Evolutionary conservation across 2,888 invertebrate genomes (phyloP), one percentile per base, ranked within the genome.

Genomic region (Lycocerus yunnanus): DNA sequence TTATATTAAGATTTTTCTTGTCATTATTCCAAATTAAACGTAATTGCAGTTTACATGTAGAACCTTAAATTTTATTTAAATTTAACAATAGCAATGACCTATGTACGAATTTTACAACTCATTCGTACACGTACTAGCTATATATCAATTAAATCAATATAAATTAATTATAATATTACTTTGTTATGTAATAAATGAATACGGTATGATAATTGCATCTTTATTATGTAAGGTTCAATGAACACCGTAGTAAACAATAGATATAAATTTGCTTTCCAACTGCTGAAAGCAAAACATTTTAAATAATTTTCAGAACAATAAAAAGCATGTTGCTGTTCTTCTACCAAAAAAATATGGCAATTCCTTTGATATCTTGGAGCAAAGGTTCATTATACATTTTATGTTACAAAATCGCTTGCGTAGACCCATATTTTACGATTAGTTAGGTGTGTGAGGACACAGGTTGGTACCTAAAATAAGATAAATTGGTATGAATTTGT

Each of bases 111-210:
- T 15, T 58, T 71, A 20, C 59, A 21, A 59, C 58, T 16, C 71
- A 71, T 24, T 24, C 21, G 15, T 69, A 65, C 69, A 70, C 69
- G 24, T 27, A 69, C 24, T 60, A 27, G 69, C 24, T 24, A 65
- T 70, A 63, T 27, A 70, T 70, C 69, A 70, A 70, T 70, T 70
- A 70, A 27, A 61, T 70, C 65, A 43, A 65, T 70, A 65, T 70
- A 70, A 65, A 21, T 65, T 65, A 65, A 70, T n/a, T n/a, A n/a
- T 70, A 61, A 59, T 20, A 24, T 63, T 70, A 16, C 63, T 70
- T 69, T 61, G 58, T 70, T 70, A 61, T 27, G n/a, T 14, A 43
- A 65, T 24, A 16, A 18, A 14, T 63, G 63, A 61, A 21, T 16
- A 58, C 14, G 69, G 69, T 43, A 24, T n/a, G 18, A 16, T 63